These are phyloP conservation scores for Pristionchus mayeri DNA, from an alignment of 2,888 invertebrate species.

Conservation along the genomic window DNA sequence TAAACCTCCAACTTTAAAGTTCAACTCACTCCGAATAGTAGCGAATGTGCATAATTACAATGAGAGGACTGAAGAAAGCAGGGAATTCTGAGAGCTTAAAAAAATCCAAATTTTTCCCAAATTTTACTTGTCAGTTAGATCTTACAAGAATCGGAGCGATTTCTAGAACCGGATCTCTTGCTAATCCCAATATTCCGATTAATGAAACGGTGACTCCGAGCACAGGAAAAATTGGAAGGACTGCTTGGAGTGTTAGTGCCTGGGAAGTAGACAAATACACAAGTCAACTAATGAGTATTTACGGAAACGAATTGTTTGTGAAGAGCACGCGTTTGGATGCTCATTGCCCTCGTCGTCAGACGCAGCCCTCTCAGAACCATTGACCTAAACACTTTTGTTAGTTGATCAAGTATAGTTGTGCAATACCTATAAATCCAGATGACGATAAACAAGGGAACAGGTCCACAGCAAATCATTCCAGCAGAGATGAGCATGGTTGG, in stretches of 20 bases:
- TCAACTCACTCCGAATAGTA: background rate
- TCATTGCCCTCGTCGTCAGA: background rate
- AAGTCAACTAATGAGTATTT: background rate
- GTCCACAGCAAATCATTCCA: background rate
- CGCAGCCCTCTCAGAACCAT: background rate
- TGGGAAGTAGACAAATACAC: background rate
- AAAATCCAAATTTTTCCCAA: background rate
- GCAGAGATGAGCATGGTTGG: background rate
- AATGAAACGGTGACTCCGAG: background rate
- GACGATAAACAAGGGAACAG: background rate
- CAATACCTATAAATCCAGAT: slow-evolving; percentile 14
- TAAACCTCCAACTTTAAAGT: too few species aligned
- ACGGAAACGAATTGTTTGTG: slow-evolving; percentile 15
- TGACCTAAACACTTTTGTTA: background rate
- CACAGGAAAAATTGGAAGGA: background rate
- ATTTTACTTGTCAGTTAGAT: background rate
- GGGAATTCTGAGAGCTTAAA: background rate
- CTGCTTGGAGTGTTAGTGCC: background rate
- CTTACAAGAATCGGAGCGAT: background rate
- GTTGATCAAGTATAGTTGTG: background rate
- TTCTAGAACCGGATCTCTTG: background rate
- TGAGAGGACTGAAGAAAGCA: background rate
- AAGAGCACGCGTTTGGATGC: background rate
- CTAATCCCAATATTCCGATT: background rate
- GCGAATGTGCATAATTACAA: background rate